Percentiles rank a stretch among this genome's conserved stretches.
phyloP scores from a whole-genome alignment of 1,140 invertebrate species.

The Pristionchus pacificus region DNA sequence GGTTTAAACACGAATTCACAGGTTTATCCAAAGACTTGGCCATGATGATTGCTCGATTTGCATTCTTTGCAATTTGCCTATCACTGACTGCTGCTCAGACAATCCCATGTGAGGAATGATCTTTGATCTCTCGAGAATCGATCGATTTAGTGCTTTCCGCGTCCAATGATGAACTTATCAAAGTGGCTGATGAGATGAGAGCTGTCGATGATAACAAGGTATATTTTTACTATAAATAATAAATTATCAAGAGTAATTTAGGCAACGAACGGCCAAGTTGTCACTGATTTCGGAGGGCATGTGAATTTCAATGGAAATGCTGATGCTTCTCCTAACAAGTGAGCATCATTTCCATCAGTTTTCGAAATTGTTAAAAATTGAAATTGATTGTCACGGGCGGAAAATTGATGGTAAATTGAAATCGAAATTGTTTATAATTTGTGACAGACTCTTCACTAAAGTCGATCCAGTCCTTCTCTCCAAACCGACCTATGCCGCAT shows the following conservation, averaged over 20 bases:
- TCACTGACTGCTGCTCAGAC: too few relatives aligned
- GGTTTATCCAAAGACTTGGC: too few relatives aligned
- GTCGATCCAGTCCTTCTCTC: slow-evolving; percentile 36
- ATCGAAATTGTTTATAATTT: slow-evolving; percentile 6
- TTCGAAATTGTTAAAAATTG: too few relatives aligned
- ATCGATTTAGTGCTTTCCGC: slow-evolving; percentile 26
- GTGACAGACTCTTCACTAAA: slow-evolving; percentile 31
- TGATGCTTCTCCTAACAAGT: slow-evolving; percentile 30
- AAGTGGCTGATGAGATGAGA: slow-evolving; percentile 26
- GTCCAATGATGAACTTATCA: slow-evolving; percentile 12
- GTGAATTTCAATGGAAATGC: slow-evolving; percentile 30
- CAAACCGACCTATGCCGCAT: slow-evolving; percentile 33
- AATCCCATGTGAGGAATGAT: too few relatives aligned
- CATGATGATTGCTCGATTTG: too few relatives aligned
- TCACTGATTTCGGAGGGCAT: slow-evolving; percentile 32
- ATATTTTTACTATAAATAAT: too few relatives aligned
- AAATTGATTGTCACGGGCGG: too few relatives aligned
- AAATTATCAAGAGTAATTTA: too few relatives aligned
- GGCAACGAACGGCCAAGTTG: slow-evolving; percentile 21
- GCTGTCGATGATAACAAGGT: slow-evolving; percentile 31
- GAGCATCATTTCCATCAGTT: slow-evolving; percentile 1
- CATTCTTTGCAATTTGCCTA: too few relatives aligned
- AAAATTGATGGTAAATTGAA: too few relatives aligned
- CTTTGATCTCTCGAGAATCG: too few relatives aligned
- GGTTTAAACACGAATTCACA: too few relatives aligned